These are phyloP conservation scores for Ctenomys sociabilis DNA, from an alignment of 2,113 vertebrate genomes.

Conservation along the genomic window DNA sequence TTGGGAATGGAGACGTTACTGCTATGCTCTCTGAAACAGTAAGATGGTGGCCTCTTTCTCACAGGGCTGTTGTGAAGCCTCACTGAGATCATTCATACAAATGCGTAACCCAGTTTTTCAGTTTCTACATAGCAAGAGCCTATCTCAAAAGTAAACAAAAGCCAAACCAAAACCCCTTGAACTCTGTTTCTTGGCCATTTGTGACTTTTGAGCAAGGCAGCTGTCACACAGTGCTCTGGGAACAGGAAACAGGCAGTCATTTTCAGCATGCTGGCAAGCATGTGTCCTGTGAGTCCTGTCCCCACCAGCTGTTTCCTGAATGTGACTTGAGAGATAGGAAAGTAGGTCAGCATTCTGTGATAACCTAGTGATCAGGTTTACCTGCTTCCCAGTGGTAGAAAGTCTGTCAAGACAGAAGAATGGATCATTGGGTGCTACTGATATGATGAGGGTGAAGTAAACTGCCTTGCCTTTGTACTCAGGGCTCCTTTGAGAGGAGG, in stretches of 20 bases:
- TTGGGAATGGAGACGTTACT: too few relatives aligned
- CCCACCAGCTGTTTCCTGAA: not conserved
- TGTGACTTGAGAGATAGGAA: slow-evolving; percentile 42
- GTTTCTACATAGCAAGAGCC: not conserved
- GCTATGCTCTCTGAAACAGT: too few relatives aligned
- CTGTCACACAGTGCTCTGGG: not conserved
- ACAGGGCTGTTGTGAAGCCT: too few relatives aligned
- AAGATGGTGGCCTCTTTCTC: too few relatives aligned
- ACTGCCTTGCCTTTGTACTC: slow-evolving; percentile 58
- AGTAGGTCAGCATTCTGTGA: not conserved
- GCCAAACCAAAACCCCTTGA: not conserved
- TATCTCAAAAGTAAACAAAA: not conserved
- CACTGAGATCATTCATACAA: too few relatives aligned
- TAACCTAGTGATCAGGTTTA: slow-evolving; percentile 27
- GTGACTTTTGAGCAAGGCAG: not conserved
- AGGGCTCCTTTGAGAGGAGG: slow-evolving; percentile 92
- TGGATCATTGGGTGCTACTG: not conserved
- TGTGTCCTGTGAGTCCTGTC: not conserved
- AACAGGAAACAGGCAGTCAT: not conserved
- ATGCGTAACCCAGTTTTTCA: too few relatives aligned
- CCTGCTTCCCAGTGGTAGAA: not conserved
- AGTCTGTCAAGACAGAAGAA: not conserved
- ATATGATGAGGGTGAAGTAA: slow-evolving; percentile 30
- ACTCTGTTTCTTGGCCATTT: not conserved
- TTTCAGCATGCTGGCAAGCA: not conserved